Evolutionary conservation across 2,797 vertebrate genomes (phyloP), one percentile per base, ranked within the genome.

Genomic region (Alauda arvensis): DNA sequence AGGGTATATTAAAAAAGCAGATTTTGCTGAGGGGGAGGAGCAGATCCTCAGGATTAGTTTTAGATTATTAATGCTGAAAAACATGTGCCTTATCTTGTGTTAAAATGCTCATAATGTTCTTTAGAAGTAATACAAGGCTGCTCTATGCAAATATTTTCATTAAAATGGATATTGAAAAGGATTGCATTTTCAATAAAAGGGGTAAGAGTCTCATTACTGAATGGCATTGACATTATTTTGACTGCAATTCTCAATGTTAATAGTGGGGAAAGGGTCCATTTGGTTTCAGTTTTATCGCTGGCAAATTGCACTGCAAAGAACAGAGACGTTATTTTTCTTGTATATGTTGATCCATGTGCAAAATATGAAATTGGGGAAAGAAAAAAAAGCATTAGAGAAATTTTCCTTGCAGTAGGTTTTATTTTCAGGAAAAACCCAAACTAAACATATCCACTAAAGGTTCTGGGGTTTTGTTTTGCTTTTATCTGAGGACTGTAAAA

Each of bases 51-150:
- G 91, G 92, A 91, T 93, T 94, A 91, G 70, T 95, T 96, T 88
- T 93, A 89, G 91, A 86, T 91, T 89, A 93, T 94, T 88, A 93
- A 89, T 94, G 84, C 87, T 96, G 85, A 93, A 95, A 96, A 96
- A 94, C 95, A 77, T 96, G 96, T 98, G 97, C 97, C 97, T 98
- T 97, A 97, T 88, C 96, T 96, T 96, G 95, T 96, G 93, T 96
- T 96, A 93, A 96, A 96, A 95, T 0, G 53, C 79, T 95, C 92
- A 87, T 87, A 93, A 88, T 89, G 82, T 92, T 94, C 88, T 92
- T 92, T 83, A 89, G 72, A 92, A 93, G 75, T 87, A 94, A 92
- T 92, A 89, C 74, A 93, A 94, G 80, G 90, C 91, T 95, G 89
- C 90, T 95, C 94, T 96, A 96, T 96, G 95, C 96, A 96, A 95